Base-by-base conservation (phyloP, 2,888 invertebrate species). In the Lasius platythorax region DNA sequence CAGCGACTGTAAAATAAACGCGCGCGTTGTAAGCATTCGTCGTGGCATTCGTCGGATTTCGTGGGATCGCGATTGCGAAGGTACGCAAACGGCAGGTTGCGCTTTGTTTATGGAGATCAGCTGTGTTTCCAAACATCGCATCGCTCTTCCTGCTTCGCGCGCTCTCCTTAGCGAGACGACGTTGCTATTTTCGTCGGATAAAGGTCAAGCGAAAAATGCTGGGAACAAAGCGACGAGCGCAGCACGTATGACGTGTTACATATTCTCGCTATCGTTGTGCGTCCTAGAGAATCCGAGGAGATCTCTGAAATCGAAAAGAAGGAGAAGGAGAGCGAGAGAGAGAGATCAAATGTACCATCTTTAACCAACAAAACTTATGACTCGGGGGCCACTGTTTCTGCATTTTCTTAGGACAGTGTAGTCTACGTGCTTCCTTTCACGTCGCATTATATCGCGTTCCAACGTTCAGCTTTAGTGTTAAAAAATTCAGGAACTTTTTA, bases 21-120 rank as follows among this genome's bases (percentile, higher is more conserved):
- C 84, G 86, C 89, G 90, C 87, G 89, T 88, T 91, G 86, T 5
- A 18, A 23, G 18, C 23, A 50, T 67, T 15, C 37, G 37, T 46
- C 33, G 53, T 82, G 84, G 88, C 72, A 9, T 37, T 85, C 86
- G 89, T 90, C 87, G 90, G 87, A 70, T 81, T 23, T 79, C 66
- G 85, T 81, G 3, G n/a, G 67, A 43, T 66, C 74, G 83, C 58
- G 84, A 85, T 87, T 91, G 3, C 90, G 87, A 94, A 94, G 94
- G 94, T 94, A 93, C 89, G 91, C n/a, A 72, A 72, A 43, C 15
- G n/a, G 82, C 79, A 85, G 84, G 83, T 81, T 84, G 92, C 46
- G 46, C 92, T 93, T 94, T 94, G 94, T 94, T 94, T 94, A 94
- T 94, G 90, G 90, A 91, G 90, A 94, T 94, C 94, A 94, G 94